These are phyloP conservation scores for Atherinomorus stipes DNA, from an alignment of 2,113 vertebrate genomes.

Conservation along the genomic window DNA sequence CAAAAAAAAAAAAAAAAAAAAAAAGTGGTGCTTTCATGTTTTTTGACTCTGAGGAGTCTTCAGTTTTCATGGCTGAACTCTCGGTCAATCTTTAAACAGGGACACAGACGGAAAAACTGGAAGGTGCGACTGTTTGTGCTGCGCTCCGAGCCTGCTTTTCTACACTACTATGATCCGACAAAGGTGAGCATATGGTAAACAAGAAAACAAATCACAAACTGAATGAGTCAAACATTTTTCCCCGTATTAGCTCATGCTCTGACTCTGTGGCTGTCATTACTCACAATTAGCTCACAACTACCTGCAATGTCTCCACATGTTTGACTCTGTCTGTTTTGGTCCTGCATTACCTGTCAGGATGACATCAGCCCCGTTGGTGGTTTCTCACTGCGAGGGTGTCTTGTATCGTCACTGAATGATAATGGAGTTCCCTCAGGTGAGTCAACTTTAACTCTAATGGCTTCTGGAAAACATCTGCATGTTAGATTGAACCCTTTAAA, in stretches of 20 bases:
- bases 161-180: slow-evolving; percentile 95
- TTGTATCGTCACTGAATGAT: slow-evolving; percentile 93
- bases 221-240: not conserved
- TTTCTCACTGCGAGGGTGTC: slow-evolving; percentile 90
- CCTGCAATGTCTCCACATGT: not conserved
- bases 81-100: slow-evolving; percentile 74
- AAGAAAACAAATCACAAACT: too few relatives aligned
- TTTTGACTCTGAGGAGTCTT: too few relatives aligned
- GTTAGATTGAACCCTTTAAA: not conserved
- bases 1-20: too few relatives aligned
- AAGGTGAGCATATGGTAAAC: slow-evolving; percentile 80
- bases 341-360: slow-evolving; percentile 80
- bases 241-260: not conserved
- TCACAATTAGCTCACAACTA: slow-evolving; percentile 13
- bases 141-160: slow-evolving; percentile 90
- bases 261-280: not conserved
- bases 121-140: slow-evolving; percentile 95
- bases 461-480: not conserved
- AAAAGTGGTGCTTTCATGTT: too few relatives aligned
- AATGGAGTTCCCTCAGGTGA: slow-evolving; percentile 93
- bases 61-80: not conserved
- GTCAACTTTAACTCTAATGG: slow-evolving; percentile 36
- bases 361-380: slow-evolving; percentile 91
- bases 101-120: slow-evolving; percentile 97
- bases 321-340: slow-evolving; percentile 58